A percentile compares a stretch with the other conserved stretches of the same genome.
Conservation (phyloP, 2,888 invertebrate genomes). For the Clivina fossor region DNA sequence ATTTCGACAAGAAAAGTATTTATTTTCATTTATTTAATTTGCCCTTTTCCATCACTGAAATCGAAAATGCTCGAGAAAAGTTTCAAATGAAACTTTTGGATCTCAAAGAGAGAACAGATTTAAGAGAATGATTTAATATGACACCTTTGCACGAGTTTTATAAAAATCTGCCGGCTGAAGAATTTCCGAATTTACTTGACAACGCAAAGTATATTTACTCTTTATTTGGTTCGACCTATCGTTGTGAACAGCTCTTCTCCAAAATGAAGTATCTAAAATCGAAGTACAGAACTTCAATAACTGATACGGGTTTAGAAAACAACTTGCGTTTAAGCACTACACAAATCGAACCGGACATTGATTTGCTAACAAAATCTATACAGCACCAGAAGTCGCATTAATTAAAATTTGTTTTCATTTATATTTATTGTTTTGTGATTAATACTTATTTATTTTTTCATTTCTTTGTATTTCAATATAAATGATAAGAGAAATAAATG, state of each 20-base stretch:
- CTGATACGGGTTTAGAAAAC: slow-evolving; percentile 9
- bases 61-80: slow-evolving; percentile 1
- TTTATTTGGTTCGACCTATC: slow-evolving; percentile 6
- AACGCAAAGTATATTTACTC: slow-evolving; percentile 7
- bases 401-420: slow-evolving; percentile 9
- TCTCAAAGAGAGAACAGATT: slow-evolving; percentile 8
- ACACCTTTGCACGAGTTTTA: slow-evolving; percentile 10
- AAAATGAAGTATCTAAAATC: slow-evolving; percentile 10
- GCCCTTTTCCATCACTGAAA: slow-evolving; percentile 2
- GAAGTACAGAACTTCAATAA: slow-evolving; percentile 10
- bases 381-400: slow-evolving; percentile 12
- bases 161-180: slow-evolving; percentile 12
- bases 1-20: slow-evolving; percentile 1
- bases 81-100: slow-evolving; percentile 2
- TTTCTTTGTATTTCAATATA: slow-evolving; percentile 3
- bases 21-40: slow-evolving; percentile 1
- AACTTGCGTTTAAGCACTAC: slow-evolving; percentile 14
- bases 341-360: slow-evolving; percentile 10
- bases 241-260: slow-evolving; percentile 11
- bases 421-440: slow-evolving; percentile 12
- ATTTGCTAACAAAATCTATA: slow-evolving; percentile 8
- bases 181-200: slow-evolving; percentile 9
- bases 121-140: slow-evolving; percentile 8
- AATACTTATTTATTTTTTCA: slow-evolving; percentile 5
- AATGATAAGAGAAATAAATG: slow-evolving; percentile 9